Evolutionary conservation across 2,888 invertebrate genomes (phyloP).

Genomic region (Beris morrisii): DNA sequence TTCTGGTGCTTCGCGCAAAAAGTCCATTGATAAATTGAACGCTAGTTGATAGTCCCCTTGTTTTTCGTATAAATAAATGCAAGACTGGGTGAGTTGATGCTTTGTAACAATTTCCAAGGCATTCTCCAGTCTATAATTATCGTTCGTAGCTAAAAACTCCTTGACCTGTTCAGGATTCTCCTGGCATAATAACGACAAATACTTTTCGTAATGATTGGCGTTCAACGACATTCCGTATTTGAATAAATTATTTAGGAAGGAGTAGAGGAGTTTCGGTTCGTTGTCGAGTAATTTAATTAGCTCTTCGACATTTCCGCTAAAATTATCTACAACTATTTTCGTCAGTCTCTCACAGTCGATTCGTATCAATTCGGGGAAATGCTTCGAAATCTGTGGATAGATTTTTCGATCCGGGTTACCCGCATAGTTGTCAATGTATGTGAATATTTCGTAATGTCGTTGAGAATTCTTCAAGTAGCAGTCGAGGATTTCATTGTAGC

Average conservation of each 20-base stretch:
- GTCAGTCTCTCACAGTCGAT: slow-evolving; percentile 67
- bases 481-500: slow-evolving; percentile 66
- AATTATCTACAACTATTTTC: slow-evolving; percentile 63
- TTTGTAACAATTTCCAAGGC: slow-evolving; percentile 66
- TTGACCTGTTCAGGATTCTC: slow-evolving; percentile 60
- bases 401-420: slow-evolving; percentile 55
- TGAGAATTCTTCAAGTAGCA: slow-evolving; percentile 69
- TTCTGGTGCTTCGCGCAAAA: slow-evolving; percentile 47
- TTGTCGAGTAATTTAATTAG: slow-evolving; percentile 56
- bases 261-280: slow-evolving; percentile 53
- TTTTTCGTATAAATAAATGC: slow-evolving; percentile 74
- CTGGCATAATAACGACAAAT: slow-evolving; percentile 66
- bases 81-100: slow-evolving; percentile 65
- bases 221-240: slow-evolving; percentile 52
- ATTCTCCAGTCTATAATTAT: slow-evolving; percentile 65
- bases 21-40: slow-evolving; percentile 63
- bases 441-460: slow-evolving; percentile 65
- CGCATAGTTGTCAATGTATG: slow-evolving; percentile 59
- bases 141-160: slow-evolving; percentile 59
- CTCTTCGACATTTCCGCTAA: slow-evolving; percentile 56
- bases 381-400: slow-evolving; percentile 55
- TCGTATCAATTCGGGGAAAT: slow-evolving; percentile 60
- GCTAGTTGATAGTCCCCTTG: slow-evolving; percentile 73
- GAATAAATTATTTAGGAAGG: slow-evolving; percentile 64
- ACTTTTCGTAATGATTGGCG: slow-evolving; percentile 61